Conservation (phyloP, 1,140 invertebrate species). For the Bicyclus anynana region DNA sequence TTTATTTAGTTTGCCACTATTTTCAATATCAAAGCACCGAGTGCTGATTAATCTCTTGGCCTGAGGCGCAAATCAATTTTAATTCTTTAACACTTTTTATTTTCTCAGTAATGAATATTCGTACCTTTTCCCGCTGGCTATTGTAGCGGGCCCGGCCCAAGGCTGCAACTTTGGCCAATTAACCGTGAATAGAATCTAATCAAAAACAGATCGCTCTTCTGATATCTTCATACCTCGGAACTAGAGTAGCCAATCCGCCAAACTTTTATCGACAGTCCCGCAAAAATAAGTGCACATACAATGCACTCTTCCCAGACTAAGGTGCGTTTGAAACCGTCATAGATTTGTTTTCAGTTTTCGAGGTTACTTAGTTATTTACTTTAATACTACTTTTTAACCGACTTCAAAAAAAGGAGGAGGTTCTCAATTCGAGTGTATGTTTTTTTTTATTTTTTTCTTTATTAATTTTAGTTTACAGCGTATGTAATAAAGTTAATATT, state of each 20-base stretch:
- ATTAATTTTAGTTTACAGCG: too few relatives aligned
- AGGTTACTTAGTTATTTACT: too few relatives aligned
- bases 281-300: too few relatives aligned
- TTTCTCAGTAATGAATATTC: constrained; percentile 23
- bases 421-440: too few relatives aligned
- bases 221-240: constrained; percentile 37
- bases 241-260: neutral
- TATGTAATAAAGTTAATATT: too few relatives aligned
- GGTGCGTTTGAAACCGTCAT: too few relatives aligned
- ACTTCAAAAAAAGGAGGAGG: too few relatives aligned
- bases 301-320: too few relatives aligned
- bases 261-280: neutral
- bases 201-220: constrained; percentile 45
- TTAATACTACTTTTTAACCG: too few relatives aligned
- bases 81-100: constrained; percentile 11
- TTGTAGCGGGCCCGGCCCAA: constrained; percentile 9
- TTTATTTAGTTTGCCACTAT: neutral
- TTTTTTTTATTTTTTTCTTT: too few relatives aligned
- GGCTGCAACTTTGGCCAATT: constrained; percentile 33
- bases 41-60: constrained; percentile 6
- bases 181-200: constrained; percentile 54
- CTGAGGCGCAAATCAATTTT: neutral
- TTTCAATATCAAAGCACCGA: neutral
- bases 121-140: constrained; percentile 24
- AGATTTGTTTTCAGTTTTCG: too few relatives aligned